Evolutionary conservation across 2,888 invertebrate species (phyloP).

Genomic region (Ichneumoninae sp.): DNA sequence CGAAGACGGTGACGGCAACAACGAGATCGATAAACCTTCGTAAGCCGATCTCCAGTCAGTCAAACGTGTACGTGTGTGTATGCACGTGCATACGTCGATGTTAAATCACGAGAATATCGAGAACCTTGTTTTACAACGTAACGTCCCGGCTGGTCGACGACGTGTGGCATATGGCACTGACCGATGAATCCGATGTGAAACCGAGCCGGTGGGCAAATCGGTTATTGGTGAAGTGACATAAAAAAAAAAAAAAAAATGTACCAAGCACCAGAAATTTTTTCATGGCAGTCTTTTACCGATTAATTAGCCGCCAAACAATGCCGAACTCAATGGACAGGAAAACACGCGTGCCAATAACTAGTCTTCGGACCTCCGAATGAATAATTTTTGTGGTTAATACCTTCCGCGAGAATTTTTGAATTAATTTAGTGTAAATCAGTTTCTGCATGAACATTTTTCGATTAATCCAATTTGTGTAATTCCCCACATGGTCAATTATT

Average conservation of each 20-base stretch:
- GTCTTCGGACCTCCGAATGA: not conserved
- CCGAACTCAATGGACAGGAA: not conserved
- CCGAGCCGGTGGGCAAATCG: not conserved
- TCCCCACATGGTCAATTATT: not conserved
- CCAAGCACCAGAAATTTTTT: not conserved
- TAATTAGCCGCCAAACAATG: not conserved
- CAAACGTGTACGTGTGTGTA: not conserved
- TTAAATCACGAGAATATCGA: slow-evolving; percentile 71
- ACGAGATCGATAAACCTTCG: slow-evolving; percentile 63
- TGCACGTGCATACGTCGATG: not conserved
- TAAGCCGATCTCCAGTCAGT: not conserved
- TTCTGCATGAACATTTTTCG: not conserved
- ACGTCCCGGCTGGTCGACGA: slow-evolving; percentile 69
- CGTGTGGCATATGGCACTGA: slow-evolving; percentile 26
- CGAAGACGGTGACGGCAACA: slow-evolving; percentile 49
- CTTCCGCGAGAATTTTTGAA: not conserved
- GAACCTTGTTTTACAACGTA: slow-evolving; percentile 72
- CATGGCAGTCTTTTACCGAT: not conserved
- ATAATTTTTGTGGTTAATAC: not conserved
- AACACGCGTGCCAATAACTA: not conserved
- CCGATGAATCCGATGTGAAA: not conserved
- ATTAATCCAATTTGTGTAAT: not conserved
- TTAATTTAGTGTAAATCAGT: not conserved
- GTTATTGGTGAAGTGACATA: not conserved
- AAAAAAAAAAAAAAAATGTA: not conserved